phyloP scores from a whole-genome alignment of 2,797 vertebrate genomes.

The Uromys caudimaculatus region DNA sequence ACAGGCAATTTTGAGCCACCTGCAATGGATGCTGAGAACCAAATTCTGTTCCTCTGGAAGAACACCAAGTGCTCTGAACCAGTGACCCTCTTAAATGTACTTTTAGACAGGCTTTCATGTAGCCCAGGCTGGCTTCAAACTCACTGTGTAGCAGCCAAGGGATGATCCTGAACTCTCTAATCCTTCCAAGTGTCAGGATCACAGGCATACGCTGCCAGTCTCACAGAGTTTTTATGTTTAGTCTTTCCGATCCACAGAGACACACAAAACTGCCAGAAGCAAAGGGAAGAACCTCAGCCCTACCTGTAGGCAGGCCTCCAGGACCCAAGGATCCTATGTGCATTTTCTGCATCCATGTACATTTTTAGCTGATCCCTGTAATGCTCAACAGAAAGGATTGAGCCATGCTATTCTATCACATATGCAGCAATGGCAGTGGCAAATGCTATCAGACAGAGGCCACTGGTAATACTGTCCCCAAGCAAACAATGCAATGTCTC shows the following conservation, averaged over 20 bases:
- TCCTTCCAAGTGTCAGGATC: neutral
- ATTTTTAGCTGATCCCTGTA: constrained; percentile 77
- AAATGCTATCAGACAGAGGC: constrained; percentile 80
- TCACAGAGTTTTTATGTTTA: constrained; percentile 33
- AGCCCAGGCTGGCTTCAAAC: neutral
- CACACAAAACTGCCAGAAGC: constrained; percentile 51
- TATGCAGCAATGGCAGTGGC: constrained; percentile 79
- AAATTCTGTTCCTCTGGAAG: neutral
- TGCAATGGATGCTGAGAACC: neutral
- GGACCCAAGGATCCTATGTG: neutral
- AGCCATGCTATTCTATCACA: constrained; percentile 83
- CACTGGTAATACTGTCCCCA: constrained; percentile 85
- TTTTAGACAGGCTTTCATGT: neutral
- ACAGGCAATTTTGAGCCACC: neutral
- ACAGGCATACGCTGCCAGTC: neutral
- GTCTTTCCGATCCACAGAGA: constrained; percentile 54
- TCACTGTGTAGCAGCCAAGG: neutral
- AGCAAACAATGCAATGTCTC: constrained; percentile 73
- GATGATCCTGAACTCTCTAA: neutral
- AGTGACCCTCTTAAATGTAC: neutral
- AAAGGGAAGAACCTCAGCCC: constrained; percentile 26
- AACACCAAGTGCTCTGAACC: neutral
- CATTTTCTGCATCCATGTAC: constrained; percentile 63
- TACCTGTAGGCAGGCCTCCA: neutral
- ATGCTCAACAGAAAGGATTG: constrained; percentile 54